Conservation (phyloP, 2,797 vertebrate genomes). For the Amphiprion clarkii region DNA sequence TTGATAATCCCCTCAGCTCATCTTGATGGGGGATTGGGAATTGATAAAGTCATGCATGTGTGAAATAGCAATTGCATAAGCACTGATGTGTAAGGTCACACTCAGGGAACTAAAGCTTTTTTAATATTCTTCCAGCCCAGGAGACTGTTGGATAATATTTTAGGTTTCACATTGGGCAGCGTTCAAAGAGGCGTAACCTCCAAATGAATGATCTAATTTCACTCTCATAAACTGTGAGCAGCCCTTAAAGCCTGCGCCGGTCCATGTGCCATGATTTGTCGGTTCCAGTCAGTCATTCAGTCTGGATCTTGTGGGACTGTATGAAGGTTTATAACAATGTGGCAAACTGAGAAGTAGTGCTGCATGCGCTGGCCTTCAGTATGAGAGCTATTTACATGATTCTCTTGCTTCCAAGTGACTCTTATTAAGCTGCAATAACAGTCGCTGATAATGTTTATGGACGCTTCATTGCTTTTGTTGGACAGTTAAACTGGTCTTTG, state of each 20-base stretch:
- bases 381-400: slow-evolving; percentile 26
- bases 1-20: slow-evolving; percentile 15
- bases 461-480: slow-evolving; percentile 76
- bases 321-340: slow-evolving; percentile 13
- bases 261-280: slow-evolving; percentile 7
- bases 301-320: slow-evolving; percentile 13
- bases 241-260: background rate
- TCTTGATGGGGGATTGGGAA: slow-evolving; percentile 5
- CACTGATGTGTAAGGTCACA: slow-evolving; percentile 16
- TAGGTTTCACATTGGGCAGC: slow-evolving; percentile 2
- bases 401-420: slow-evolving; percentile 31
- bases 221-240: slow-evolving; percentile 19
- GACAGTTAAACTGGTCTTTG: slow-evolving; percentile 66
- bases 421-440: slow-evolving; percentile 59
- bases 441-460: slow-evolving; percentile 73
- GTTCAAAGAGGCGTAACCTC: slow-evolving; percentile 22
- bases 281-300: background rate
- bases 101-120: slow-evolving; percentile 18
- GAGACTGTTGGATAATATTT: slow-evolving; percentile 15
- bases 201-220: slow-evolving; percentile 33
- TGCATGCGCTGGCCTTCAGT: background rate
- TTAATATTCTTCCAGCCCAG: slow-evolving; percentile 23
- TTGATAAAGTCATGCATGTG: slow-evolving; percentile 22
- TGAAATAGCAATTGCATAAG: slow-evolving; percentile 36
- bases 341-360: background rate